Evolutionary conservation across 2,888 invertebrate genomes (phyloP), one percentile per base, ranked within the genome.

Genomic region (Melinaea marsaeus): DNA sequence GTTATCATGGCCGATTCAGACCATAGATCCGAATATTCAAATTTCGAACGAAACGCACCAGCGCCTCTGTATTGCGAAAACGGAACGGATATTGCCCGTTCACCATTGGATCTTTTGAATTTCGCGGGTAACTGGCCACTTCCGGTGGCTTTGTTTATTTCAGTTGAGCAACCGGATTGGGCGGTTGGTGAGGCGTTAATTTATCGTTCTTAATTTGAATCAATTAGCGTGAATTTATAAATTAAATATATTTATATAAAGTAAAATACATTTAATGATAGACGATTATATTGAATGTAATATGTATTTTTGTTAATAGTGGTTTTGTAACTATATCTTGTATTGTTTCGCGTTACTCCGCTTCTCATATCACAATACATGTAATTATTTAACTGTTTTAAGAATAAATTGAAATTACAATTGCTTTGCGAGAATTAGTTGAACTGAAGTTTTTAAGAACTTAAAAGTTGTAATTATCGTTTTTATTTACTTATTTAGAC

Each of bases 61-160:
- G 80, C 85, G 86, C 86, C 77, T 76, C 81, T 77, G 80, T 11
- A 79, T 90, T 90, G 90, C 90, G 89, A 90, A 90, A 90, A 83
- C 86, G 79, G 88, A 90, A 88, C 90, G 90, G 90, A 90, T 88
- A 89, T 88, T 84, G 87, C 86, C 81, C 80, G 86, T 87, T 86
- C 87, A 81, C 81, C 85, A 84, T 88, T 87, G 85, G 84, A 80
- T 84, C 80, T 86, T 90, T 90, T 86, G 83, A 88, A 90, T 90
- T 90, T 88, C 86, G 88, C 88, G 86, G 84, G 84, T 87, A 89
- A 90, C 86, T 85, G 88, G 81, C 78, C 77, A 79, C 85, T 85
- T 88, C 89, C 90, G 90, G 84, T 78, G 66, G 79, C 84, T 86
- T 87, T 86, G 86, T 86, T 80, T 83, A 77, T 77, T 61, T 67